Conservation (phyloP, 2,888 invertebrate species). For the Campoletis raptor region DNA sequence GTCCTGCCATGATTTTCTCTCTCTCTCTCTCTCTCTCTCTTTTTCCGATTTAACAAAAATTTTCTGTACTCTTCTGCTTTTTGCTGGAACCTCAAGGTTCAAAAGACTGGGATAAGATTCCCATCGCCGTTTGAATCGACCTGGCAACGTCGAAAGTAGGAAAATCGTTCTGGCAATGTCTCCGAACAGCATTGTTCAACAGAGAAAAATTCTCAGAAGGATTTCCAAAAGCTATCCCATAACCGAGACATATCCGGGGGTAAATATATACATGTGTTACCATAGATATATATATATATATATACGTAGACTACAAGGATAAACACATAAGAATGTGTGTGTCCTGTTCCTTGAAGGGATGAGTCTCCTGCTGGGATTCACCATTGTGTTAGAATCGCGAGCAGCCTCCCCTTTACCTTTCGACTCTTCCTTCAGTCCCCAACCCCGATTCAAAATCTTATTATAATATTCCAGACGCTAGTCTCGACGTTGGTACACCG, state of each 20-base stretch:
- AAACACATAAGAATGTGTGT: constrained; percentile 9
- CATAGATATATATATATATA: constrained; percentile 18
- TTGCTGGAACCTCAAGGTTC: background rate
- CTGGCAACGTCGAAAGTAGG: constrained; percentile 37
- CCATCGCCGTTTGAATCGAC: constrained; percentile 16
- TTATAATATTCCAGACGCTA: constrained; percentile 29
- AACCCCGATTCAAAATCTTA: constrained; percentile 41
- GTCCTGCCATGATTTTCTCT: constrained; percentile 32
- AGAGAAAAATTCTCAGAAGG: constrained; percentile 82
- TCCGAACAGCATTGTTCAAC: constrained; percentile 68
- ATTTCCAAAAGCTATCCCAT: constrained; percentile 75
- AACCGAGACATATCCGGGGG: constrained; percentile 54
- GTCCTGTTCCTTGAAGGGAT: constrained; percentile 53
- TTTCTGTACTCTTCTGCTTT: background rate
- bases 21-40: background rate
- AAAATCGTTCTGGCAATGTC: constrained; percentile 24
- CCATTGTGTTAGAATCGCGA: constrained; percentile 75
- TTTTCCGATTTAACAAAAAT: background rate
- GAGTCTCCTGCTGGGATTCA: constrained; percentile 72
- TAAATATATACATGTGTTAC: constrained; percentile 6
- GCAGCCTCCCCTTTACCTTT: constrained; percentile 63
- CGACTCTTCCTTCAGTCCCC: constrained; percentile 55
- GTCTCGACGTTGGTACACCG: constrained; percentile 31
- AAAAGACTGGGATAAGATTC: constrained; percentile 20
- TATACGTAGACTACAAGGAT: constrained; percentile 5